These are phyloP conservation scores for Laothoe populi DNA, from an alignment of 2,888 invertebrate species.

Conservation along the genomic window DNA sequence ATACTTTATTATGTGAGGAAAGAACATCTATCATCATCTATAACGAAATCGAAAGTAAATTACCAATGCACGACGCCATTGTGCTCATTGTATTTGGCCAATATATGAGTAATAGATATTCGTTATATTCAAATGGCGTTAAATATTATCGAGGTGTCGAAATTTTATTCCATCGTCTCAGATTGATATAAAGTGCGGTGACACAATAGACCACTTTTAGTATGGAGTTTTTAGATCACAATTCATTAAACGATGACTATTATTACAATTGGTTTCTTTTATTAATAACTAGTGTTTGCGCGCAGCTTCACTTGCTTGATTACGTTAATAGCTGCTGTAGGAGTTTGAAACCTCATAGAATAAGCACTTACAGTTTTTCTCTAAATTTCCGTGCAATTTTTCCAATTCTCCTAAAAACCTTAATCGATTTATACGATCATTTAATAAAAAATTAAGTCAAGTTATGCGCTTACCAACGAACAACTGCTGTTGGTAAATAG, in stretches of 20 bases:
- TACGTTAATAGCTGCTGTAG: too few species aligned
- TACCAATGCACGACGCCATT: slow-evolving; percentile 69
- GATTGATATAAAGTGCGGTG: slow-evolving; percentile 12
- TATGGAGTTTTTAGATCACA: background rate
- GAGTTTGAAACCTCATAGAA: too few species aligned
- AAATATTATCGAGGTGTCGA: slow-evolving; percentile 10
- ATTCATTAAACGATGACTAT: background rate
- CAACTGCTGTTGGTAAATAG: too few species aligned
- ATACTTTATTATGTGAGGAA: slow-evolving; percentile 38
- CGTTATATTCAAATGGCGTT: slow-evolving; percentile 11
- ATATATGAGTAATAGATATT: slow-evolving; percentile 26
- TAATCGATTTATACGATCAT: too few species aligned
- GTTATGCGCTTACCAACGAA: too few species aligned
- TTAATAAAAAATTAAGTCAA: too few species aligned
- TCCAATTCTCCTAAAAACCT: too few species aligned
- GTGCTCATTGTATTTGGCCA: slow-evolving; percentile 51
- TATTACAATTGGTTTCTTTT: too few species aligned
- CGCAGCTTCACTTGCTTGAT: background rate
- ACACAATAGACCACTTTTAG: slow-evolving; percentile 4
- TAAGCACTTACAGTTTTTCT: too few species aligned
- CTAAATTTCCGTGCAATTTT: too few species aligned
- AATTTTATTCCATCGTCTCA: slow-evolving; percentile 13
- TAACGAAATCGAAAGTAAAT: slow-evolving; percentile 66
- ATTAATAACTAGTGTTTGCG: too few species aligned
- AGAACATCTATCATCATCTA: slow-evolving; percentile 54